Conservation (phyloP, 2,113 vertebrate genomes). For the Crocuta crocuta region DNA sequence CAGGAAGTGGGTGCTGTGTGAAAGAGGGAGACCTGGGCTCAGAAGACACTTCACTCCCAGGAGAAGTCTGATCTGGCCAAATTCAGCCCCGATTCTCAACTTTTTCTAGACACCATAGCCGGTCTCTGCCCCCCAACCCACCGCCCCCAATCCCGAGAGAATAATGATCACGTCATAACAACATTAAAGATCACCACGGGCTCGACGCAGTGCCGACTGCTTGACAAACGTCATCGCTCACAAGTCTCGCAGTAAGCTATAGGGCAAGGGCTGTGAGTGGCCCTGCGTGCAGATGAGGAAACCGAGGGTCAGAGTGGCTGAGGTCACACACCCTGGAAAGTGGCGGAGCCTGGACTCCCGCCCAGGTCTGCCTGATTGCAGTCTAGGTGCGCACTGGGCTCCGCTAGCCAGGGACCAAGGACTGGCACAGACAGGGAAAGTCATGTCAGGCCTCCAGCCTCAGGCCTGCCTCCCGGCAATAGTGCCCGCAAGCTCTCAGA, state of each 20-base stretch:
- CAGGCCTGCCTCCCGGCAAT: neutral
- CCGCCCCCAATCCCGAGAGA: rapidly evolving
- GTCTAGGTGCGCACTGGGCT: neutral
- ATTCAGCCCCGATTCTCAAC: neutral
- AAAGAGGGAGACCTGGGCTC: neutral
- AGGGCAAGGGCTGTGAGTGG: neutral
- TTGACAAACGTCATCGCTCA: neutral
- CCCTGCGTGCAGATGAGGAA: neutral
- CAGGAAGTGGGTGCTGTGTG: neutral
- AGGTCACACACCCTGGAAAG: neutral
- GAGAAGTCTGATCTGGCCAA: neutral
- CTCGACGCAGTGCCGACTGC: rapidly evolving
- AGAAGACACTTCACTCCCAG: neutral
- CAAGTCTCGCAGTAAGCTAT: rapidly evolving
- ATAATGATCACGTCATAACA: too few species aligned
- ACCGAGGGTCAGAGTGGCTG: conserved; percentile 24
- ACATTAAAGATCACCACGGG: rapidly evolving
- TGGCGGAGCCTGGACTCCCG: neutral
- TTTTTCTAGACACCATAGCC: rapidly evolving
- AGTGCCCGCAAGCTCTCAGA: rapidly evolving
- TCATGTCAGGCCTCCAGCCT: neutral
- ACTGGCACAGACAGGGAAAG: neutral
- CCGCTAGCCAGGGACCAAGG: neutral
- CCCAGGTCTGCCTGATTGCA: neutral
- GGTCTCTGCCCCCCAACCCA: rapidly evolving